Conservation (phyloP, 1,140 invertebrate genomes). For the Centruroides vittatus region DNA sequence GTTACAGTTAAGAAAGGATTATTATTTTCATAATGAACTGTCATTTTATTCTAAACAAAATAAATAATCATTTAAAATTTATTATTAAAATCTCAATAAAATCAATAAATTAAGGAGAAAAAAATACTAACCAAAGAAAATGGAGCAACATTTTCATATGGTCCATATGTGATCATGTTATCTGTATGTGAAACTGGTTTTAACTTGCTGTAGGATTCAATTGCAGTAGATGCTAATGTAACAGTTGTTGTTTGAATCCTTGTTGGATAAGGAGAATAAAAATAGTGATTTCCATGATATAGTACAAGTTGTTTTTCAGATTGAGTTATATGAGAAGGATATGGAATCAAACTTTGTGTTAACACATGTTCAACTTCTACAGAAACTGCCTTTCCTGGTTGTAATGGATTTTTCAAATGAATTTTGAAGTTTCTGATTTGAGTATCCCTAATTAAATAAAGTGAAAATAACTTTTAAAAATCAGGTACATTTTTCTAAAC, state of each 20-base stretch:
- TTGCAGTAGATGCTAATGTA: slow-evolving; percentile 47
- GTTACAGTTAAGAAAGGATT: slow-evolving; percentile 84
- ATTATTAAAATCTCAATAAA: not conserved
- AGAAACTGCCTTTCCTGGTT: no score
- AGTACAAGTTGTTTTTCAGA: slow-evolving; percentile 85
- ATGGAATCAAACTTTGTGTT: slow-evolving; percentile 57
- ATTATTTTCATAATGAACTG: slow-evolving; percentile 84
- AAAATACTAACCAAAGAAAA: slow-evolving; percentile 32
- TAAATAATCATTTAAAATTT: not conserved
- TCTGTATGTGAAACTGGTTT: slow-evolving; percentile 70
- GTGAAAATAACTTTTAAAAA: no score
- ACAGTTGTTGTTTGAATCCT: slow-evolving; percentile 65
- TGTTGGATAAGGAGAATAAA: slow-evolving; percentile 67
- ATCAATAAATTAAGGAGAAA: not conserved
- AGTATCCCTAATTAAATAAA: no score
- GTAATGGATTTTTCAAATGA: no score
- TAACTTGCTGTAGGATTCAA: slow-evolving; percentile 67
- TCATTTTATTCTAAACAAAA: slow-evolving; percentile 42
- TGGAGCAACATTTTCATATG: slow-evolving; percentile 57
- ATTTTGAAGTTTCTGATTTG: no score
- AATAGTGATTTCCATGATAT: slow-evolving; percentile 67
- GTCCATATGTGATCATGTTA: slow-evolving; percentile 67
- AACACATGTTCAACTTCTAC: slow-evolving; percentile 33
- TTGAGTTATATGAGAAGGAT: slow-evolving; percentile 75
- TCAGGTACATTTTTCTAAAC: no score